A percentile compares a stretch with the other conserved stretches of the same genome.
Conservation (phyloP, 2,113 vertebrate species). For the Solea senegalensis region DNA sequence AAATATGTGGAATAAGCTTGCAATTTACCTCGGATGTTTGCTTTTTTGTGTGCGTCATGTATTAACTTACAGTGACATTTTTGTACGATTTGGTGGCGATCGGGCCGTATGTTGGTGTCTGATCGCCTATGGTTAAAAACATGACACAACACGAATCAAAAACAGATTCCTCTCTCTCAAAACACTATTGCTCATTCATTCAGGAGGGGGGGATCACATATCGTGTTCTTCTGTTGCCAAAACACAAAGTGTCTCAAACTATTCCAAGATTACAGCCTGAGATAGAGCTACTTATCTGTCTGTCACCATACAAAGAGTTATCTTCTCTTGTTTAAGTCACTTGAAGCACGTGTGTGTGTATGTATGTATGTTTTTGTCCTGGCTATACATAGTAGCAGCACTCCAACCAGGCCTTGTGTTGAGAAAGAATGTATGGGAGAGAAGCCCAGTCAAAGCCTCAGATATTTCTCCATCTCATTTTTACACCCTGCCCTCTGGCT, state of each 20-base stretch:
- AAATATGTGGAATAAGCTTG: constrained; percentile 13
- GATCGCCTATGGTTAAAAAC: constrained; percentile 66
- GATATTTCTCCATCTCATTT: constrained; percentile 35
- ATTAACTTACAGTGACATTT: constrained; percentile 52
- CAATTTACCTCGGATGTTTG: constrained; percentile 35
- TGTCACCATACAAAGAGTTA: constrained; percentile 72
- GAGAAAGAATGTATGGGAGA: constrained; percentile 51
- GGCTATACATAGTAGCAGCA: constrained; percentile 8
- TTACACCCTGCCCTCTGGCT: constrained; percentile 4
- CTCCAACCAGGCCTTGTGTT: constrained; percentile 24
- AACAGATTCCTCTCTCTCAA: constrained; percentile 64
- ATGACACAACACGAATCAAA: constrained; percentile 75
- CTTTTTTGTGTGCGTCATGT: constrained; percentile 23
- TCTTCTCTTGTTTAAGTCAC: constrained; percentile 71
- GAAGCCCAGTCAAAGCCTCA: constrained; percentile 45
- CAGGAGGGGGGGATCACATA: constrained; percentile 69
- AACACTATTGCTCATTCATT: constrained; percentile 74
- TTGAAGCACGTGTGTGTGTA: constrained; percentile 58
- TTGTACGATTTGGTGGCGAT: constrained; percentile 40
- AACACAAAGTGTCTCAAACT: constrained; percentile 74
- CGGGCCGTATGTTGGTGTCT: constrained; percentile 55
- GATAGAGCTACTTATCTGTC: constrained; percentile 71
- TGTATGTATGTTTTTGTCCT: constrained; percentile 44
- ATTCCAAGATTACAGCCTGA: constrained; percentile 71
- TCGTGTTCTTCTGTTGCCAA: constrained; percentile 80